Conservation (phyloP, 2,797 vertebrate species). For the Pempheris klunzingeri region DNA sequence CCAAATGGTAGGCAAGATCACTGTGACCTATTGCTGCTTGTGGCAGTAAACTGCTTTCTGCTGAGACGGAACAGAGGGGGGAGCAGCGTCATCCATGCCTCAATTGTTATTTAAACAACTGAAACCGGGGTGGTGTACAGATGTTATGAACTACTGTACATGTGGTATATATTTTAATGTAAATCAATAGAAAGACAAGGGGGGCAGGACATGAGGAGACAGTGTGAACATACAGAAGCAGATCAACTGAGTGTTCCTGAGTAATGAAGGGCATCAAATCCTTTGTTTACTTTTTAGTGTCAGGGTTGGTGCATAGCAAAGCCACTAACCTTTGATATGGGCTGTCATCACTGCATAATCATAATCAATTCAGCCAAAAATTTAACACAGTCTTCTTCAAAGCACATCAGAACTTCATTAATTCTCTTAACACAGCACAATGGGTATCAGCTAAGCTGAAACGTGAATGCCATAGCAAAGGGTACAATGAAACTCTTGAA, state of each 20-base stretch:
- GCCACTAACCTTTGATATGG: conserved; percentile 70
- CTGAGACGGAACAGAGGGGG: conserved; percentile 8
- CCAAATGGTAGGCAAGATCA: conserved; percentile 30
- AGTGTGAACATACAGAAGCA: conserved; percentile 16
- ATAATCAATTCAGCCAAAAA: conserved; percentile 67
- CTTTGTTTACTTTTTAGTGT: conserved; percentile 68
- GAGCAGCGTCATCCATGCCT: conserved; percentile 20
- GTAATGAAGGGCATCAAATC: conserved; percentile 62
- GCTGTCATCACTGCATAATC: conserved; percentile 71
- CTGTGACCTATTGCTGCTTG: conserved; percentile 51
- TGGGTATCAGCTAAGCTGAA: conserved; percentile 54
- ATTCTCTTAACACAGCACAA: conserved; percentile 63
- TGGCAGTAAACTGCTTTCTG: conserved; percentile 41
- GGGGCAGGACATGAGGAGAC: not conserved
- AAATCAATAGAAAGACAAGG: not conserved
- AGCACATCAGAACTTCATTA: conserved; percentile 78
- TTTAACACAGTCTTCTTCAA: conserved; percentile 67
- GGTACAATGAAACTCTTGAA: conserved; percentile 32
- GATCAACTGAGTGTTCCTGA: conserved; percentile 40
- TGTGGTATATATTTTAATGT: not conserved
- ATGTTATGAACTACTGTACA: not conserved
- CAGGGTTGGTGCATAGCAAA: conserved; percentile 54
- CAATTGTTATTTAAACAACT: not conserved
- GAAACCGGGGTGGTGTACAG: not conserved
- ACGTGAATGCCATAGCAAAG: conserved; percentile 64